Evolutionary conservation across 2,888 invertebrate species (phyloP).

Genomic region (Thysanoteuthis rhombus): DNA sequence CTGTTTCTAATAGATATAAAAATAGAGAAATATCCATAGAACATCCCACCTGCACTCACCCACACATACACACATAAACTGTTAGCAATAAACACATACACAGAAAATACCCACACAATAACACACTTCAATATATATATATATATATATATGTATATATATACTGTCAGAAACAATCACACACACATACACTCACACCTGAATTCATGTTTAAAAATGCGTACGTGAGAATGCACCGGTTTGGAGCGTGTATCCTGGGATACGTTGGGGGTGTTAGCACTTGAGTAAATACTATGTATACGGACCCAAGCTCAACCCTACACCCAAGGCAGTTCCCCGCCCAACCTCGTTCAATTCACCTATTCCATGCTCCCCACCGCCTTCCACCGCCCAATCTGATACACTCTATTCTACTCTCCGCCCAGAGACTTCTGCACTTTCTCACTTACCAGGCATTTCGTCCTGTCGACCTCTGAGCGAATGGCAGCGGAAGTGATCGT

Average conservation of each 20-base stretch:
- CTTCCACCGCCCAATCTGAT: neutral
- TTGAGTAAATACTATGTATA: neutral
- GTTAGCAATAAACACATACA: too few species aligned
- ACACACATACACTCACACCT: too few species aligned
- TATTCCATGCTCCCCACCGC: neutral
- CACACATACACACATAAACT: too few species aligned
- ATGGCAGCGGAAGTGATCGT: neutral
- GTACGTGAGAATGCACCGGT: too few species aligned
- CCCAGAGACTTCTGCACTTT: neutral
- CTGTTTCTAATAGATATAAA: too few species aligned
- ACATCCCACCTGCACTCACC: neutral
- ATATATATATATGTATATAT: neutral
- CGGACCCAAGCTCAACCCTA: neutral
- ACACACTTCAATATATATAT: too few species aligned
- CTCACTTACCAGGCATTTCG: slow-evolving; percentile 12
- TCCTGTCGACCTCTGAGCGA: neutral
- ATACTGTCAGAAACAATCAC: too few species aligned
- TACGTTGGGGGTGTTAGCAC: neutral
- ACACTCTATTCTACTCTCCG: neutral
- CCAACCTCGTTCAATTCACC: neutral
- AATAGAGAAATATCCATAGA: too few species aligned
- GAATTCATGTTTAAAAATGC: too few species aligned
- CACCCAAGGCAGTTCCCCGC: neutral
- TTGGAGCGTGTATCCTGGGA: too few species aligned
- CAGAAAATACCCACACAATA: too few species aligned